phyloP scores from a whole-genome alignment of 1,140 invertebrate genomes.

The Drosophila varians region DNA sequence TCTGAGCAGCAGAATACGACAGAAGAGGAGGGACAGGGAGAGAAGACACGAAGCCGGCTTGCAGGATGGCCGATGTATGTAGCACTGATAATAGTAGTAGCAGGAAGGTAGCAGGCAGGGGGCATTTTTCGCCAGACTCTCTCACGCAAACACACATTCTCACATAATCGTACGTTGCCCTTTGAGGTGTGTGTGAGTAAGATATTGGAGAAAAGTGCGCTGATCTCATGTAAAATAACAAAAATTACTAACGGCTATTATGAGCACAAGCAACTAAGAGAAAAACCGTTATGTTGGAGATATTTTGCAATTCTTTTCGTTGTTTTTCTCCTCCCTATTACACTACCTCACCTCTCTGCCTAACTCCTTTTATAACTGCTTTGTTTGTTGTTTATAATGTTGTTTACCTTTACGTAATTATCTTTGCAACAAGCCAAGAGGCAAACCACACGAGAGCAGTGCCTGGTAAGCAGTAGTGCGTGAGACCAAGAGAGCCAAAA shows the following conservation, averaged over 20 bases:
- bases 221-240: constrained; percentile 71
- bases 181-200: constrained; percentile 31
- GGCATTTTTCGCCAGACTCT: constrained; percentile 24
- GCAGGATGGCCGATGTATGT: constrained; percentile 31
- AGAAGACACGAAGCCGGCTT: constrained; percentile 21
- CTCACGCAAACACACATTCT: constrained; percentile 39
- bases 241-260: not conserved
- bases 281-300: not conserved
- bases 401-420: constrained; percentile 82
- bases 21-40: constrained; percentile 15
- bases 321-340: constrained; percentile 25
- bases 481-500: constrained; percentile 6
- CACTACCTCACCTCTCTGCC: too few relatives aligned
- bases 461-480: constrained; percentile 8
- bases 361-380: constrained; percentile 19
- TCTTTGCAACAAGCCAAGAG: constrained; percentile 60
- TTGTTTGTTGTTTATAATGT: constrained; percentile 66
- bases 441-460: constrained; percentile 19
- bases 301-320: not conserved
- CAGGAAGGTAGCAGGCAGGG: not conserved
- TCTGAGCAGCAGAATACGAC: constrained; percentile 10
- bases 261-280: constrained; percentile 12
- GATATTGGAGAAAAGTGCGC: constrained; percentile 45
- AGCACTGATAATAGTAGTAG: constrained; percentile 24
- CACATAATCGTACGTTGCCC: constrained; percentile 74